Evolutionary conservation across 2,797 vertebrate genomes (phyloP).

Genomic region (Denticeps clupeoides): DNA sequence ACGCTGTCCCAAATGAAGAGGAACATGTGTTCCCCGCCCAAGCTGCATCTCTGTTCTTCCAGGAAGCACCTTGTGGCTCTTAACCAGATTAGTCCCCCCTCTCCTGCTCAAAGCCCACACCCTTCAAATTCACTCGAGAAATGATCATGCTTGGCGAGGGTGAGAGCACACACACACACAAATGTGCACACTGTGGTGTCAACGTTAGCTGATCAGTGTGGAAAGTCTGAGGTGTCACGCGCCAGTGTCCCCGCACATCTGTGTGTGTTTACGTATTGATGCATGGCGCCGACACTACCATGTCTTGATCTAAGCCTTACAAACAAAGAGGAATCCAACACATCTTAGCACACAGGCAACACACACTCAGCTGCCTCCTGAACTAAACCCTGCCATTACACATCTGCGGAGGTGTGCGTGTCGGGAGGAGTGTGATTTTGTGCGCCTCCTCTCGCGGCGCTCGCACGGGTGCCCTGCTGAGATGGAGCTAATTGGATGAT

Average conservation of each 20-base stretch:
- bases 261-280: not conserved
- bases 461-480: not conserved
- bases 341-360: too few species aligned
- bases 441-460: not conserved
- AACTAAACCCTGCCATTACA: too few species aligned
- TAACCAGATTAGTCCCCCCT: not conserved
- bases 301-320: too few species aligned
- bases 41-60: not conserved
- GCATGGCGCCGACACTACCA: too few species aligned
- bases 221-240: too few species aligned
- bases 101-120: too few species aligned
- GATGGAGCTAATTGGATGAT: slow-evolving; percentile 25
- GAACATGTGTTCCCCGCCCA: slow-evolving; percentile 22
- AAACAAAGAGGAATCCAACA: too few species aligned
- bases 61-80: not conserved
- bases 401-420: not conserved
- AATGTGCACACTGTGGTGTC: too few species aligned
- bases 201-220: too few species aligned
- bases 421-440: not conserved
- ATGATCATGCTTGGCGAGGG: too few species aligned
- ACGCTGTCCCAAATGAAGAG: slow-evolving; percentile 14
- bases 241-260: not conserved
- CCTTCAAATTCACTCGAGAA: not conserved
- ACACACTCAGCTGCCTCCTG: too few species aligned
- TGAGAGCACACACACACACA: too few species aligned